phyloP scores from a whole-genome alignment of 2,113 vertebrate species.

The Prietella phreatophila region DNA sequence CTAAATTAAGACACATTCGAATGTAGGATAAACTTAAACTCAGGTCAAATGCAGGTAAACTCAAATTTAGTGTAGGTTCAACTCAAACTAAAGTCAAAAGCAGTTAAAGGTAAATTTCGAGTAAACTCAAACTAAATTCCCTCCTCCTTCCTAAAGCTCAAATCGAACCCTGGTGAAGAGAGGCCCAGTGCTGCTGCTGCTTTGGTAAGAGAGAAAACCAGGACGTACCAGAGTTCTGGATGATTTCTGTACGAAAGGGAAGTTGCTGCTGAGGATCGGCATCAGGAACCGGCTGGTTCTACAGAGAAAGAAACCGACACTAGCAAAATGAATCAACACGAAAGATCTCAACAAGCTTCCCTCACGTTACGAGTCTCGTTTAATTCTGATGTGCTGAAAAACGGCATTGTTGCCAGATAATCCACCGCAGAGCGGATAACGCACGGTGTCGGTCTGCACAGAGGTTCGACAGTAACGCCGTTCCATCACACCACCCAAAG shows the following conservation, averaged over 20 bases:
- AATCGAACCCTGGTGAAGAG: neutral
- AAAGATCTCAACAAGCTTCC: neutral
- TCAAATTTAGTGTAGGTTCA: neutral
- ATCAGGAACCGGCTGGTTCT: constrained; percentile 91
- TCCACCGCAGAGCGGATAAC: too few relatives aligned
- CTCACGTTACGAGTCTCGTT: neutral
- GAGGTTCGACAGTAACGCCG: too few relatives aligned
- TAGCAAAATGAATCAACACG: neutral
- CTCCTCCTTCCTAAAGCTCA: neutral
- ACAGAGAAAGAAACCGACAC: constrained; percentile 13
- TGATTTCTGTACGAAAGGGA: constrained; percentile 92
- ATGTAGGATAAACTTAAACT: neutral
- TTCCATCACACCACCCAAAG: neutral
- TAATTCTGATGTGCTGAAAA: neutral
- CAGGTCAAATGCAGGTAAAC: neutral
- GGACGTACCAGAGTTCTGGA: constrained; percentile 86
- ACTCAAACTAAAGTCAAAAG: neutral
- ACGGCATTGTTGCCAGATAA: too few relatives aligned
- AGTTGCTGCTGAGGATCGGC: constrained; percentile 86
- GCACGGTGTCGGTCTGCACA: too few relatives aligned
- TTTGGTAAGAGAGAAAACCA: neutral
- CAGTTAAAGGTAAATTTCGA: neutral
- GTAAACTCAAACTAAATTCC: neutral
- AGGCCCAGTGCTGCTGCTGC: neutral
- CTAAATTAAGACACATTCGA: neutral